Conservation (phyloP, 2,888 invertebrate species). For the Acrocyrtus sp. region DNA sequence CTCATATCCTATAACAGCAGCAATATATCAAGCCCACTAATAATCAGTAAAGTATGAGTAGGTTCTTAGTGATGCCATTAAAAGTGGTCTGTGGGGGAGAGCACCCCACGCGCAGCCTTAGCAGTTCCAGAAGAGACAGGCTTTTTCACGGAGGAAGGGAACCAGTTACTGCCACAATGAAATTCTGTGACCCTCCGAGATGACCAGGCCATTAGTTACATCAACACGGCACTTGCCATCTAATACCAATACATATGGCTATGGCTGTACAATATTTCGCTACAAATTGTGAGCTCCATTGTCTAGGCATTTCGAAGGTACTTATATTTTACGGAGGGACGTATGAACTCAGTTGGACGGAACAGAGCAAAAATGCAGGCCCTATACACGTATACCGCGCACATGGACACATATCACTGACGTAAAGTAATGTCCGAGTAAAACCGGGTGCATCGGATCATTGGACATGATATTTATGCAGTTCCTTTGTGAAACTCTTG, state of each 20-base stretch:
- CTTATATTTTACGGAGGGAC: too few species aligned
- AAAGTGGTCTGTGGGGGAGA: conserved; percentile 6
- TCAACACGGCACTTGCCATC: conserved; percentile 55
- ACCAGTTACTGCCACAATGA: conserved; percentile 26
- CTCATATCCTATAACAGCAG: too few species aligned
- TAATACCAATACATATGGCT: conserved; percentile 24
- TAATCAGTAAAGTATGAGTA: conserved; percentile 49
- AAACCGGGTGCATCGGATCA: conserved; percentile 63
- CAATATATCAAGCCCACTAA: conserved; percentile 31
- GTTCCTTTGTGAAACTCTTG: conserved; percentile 37
- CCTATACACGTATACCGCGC: too few species aligned
- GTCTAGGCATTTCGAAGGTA: too few species aligned
- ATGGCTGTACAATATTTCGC: too few species aligned
- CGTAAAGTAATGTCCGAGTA: conserved; percentile 20
- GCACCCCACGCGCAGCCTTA: not conserved
- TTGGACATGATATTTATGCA: conserved; percentile 64
- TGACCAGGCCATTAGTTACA: conserved; percentile 58
- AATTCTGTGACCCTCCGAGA: conserved; percentile 49
- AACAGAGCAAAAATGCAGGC: too few species aligned
- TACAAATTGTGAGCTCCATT: too few species aligned
- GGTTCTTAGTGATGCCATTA: conserved; percentile 28
- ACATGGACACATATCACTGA: not conserved
- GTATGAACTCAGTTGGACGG: too few species aligned
- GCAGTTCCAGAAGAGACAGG: not conserved
- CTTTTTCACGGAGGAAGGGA: not conserved